phyloP scores from a whole-genome alignment of 2,888 invertebrate genomes.

The Acronicta psi region DNA sequence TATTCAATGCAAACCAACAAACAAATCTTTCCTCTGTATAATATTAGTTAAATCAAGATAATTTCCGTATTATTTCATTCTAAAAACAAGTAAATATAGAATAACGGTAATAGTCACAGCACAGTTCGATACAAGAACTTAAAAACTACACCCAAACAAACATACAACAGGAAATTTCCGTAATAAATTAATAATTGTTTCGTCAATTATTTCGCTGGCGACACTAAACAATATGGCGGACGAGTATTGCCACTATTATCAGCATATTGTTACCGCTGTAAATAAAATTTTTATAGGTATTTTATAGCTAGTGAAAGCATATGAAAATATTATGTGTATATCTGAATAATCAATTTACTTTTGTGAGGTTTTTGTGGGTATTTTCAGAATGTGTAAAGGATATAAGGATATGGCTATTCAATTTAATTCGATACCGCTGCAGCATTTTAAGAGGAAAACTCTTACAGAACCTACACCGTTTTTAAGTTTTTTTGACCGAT shows the following conservation, averaged over 20 bases:
- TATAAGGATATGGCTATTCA: conserved; percentile 18
- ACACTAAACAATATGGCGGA: conserved; percentile 35
- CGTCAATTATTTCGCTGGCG: conserved; percentile 32
- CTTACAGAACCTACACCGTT: too few species aligned
- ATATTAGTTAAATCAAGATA: too few species aligned
- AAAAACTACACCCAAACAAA: conserved; percentile 6
- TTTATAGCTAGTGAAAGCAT: conserved; percentile 40
- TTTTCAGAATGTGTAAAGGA: conserved; percentile 27
- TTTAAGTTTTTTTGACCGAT: too few species aligned
- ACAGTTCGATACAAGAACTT: conserved; percentile 18
- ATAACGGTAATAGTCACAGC: too few species aligned
- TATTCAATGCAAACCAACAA: too few species aligned
- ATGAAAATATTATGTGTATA: conserved; percentile 64
- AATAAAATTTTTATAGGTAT: conserved; percentile 49
- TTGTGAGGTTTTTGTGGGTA: conserved; percentile 49
- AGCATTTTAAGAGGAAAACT: neutral
- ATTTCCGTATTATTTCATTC: too few species aligned
- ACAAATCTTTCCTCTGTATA: too few species aligned
- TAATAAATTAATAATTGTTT: conserved; percentile 46
- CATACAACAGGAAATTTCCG: conserved; percentile 34
- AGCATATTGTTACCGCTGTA: conserved; percentile 17
- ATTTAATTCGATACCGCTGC: neutral
- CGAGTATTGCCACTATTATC: conserved; percentile 50
- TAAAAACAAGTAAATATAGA: too few species aligned
- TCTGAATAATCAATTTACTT: conserved; percentile 53